A percentile compares a stretch with the other conserved stretches of the same genome.
Conservation (phyloP, 2,797 vertebrate species). For the Hozukius guyotensis region DNA sequence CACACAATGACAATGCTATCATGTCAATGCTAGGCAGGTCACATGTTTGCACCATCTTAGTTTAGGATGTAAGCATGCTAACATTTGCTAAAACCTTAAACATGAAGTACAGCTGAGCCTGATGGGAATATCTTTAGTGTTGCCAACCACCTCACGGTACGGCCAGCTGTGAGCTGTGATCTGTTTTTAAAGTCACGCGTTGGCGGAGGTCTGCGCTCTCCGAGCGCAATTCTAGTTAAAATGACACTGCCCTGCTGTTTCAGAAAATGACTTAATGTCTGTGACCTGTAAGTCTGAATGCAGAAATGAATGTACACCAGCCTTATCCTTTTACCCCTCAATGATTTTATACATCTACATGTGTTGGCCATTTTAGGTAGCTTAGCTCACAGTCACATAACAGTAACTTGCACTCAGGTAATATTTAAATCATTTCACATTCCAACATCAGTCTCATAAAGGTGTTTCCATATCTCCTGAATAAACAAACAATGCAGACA, state of each 20-base stretch:
- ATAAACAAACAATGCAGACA: background rate
- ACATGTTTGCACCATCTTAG: rapidly evolving
- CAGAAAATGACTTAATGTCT: background rate
- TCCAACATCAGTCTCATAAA: background rate
- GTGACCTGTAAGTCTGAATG: no score
- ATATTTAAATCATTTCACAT: background rate
- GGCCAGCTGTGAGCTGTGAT: no score
- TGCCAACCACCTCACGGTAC: rapidly evolving
- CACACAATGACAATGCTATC: no score
- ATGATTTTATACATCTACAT: background rate
- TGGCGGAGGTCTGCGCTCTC: no score
- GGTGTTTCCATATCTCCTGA: background rate
- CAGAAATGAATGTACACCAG: background rate
- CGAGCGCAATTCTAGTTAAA: rapidly evolving
- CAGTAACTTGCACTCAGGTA: background rate
- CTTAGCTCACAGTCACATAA: background rate
- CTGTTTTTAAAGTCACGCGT: no score
- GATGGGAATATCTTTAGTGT: no score
- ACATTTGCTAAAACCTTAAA: no score
- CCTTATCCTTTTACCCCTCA: background rate
- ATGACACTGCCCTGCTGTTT: background rate
- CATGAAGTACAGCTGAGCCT: no score
- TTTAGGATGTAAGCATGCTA: no score
- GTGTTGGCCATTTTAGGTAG: background rate
- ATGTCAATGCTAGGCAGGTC: rapidly evolving